phyloP scores from a whole-genome alignment of 2,113 vertebrate genomes.

The Neogobius melanostomus region DNA sequence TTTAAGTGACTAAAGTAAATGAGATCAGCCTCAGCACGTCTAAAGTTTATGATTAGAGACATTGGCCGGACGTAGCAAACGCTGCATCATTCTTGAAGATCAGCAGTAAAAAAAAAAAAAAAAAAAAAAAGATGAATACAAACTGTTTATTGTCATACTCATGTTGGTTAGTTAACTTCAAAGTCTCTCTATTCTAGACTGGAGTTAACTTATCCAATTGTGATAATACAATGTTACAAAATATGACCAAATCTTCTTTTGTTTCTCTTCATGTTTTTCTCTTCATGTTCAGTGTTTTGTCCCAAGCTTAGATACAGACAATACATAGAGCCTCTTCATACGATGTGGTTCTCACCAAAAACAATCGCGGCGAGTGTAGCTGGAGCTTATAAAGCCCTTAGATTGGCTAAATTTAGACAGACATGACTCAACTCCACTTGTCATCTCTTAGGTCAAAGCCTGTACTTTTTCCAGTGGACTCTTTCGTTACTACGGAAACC shows the following conservation, averaged over 20 bases:
- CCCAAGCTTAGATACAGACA: neutral
- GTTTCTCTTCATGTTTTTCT: constrained; percentile 6
- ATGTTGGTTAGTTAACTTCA: too few relatives aligned
- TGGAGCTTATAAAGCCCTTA: constrained; percentile 60
- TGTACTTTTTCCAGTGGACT: constrained; percentile 51
- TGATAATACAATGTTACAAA: neutral
- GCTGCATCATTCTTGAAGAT: too few relatives aligned
- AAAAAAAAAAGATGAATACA: too few relatives aligned
- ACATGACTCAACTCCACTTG: constrained; percentile 64
- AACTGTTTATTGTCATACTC: too few relatives aligned
- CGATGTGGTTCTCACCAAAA: constrained; percentile 7
- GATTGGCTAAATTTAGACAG: constrained; percentile 71
- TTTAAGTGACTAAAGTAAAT: too few relatives aligned
- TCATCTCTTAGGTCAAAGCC: constrained; percentile 34
- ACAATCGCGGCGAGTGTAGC: constrained; percentile 26
- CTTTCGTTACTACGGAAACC: constrained; percentile 41
- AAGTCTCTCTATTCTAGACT: too few relatives aligned
- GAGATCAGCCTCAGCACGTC: too few relatives aligned
- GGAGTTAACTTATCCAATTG: too few relatives aligned
- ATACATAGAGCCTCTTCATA: neutral
- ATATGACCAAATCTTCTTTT: neutral
- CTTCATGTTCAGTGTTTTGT: neutral
- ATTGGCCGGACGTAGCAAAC: too few relatives aligned
- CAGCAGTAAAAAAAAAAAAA: too few relatives aligned
- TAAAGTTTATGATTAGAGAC: too few relatives aligned